Evolutionary conservation across 2,888 invertebrate species (phyloP), one percentile per base, ranked within the genome.

Genomic region (Tinea trinotella): DNA sequence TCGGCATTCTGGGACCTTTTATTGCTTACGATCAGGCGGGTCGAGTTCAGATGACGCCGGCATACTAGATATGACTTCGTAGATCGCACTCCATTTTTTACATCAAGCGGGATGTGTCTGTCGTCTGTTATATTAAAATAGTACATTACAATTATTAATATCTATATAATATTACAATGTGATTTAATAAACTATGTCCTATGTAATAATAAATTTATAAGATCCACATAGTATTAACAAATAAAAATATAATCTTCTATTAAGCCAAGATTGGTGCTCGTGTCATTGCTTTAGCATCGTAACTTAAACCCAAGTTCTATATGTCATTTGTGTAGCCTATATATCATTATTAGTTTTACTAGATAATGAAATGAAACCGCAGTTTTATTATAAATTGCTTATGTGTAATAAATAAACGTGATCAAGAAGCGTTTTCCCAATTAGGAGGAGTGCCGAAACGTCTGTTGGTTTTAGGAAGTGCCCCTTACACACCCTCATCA

Each of bases 401-500:
- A 12, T 40, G 13, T 7, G 13, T 40, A 6, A n/a, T 40, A 40
- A 7, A 3, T 7, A 15, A 40, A 15, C 12, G 7, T 30, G 30
- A 30, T 30, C 30, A 30, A 40, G 40, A 12, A 40, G 40, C 40
- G 15, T 40, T 40, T 40, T n/a, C 40, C 40, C 40, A 40, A 40
- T 40, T 40, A 40, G 13, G 40, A 40, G 15, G 40, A 40, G 40
- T 40, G 13, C 12, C 13, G 13, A 9, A 40, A 40, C 40, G 5
- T 40, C 40, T 40, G 40, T 40, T 40, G 40, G 17, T 12, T 40
- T 40, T 40, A 2, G 15, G 12, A 40, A 40, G 13, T 40, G 13
- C 40, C 40, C 40, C n/a, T n/a, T 40, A 40, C 30, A 30, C 30
- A 30, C 40, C 40, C 40, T 40, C 40, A 12, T 40, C 40, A 40